A percentile compares a stretch with the other conserved stretches of the same genome.
Evolutionary conservation across 2,113 vertebrate species (phyloP).

Genomic region (Heloderma charlesbogerti): DNA sequence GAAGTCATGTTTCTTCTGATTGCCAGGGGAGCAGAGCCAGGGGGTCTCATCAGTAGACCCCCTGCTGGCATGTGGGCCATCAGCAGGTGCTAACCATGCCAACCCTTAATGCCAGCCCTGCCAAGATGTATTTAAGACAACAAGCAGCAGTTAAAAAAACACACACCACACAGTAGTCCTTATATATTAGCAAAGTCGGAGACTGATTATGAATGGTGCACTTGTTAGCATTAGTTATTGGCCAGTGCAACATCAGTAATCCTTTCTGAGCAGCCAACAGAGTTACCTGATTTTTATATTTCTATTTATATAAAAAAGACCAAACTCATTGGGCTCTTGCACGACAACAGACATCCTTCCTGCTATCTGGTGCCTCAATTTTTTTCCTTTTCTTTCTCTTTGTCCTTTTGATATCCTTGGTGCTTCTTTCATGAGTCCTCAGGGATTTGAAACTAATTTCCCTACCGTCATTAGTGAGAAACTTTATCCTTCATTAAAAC

Average conservation of each 20-base stretch:
- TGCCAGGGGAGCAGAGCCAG: too few species aligned
- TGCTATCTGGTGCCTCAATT: constrained; percentile 32
- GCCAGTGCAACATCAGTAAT: constrained; percentile 11
- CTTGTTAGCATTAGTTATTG: constrained; percentile 25
- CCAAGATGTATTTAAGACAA: not conserved
- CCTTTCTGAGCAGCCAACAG: not conserved
- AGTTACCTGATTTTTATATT: not conserved
- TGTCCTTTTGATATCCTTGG: constrained; percentile 65
- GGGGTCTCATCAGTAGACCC: too few species aligned
- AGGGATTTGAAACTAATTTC: constrained; percentile 78
- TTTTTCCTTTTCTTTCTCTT: not conserved
- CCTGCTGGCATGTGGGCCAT: too few species aligned
- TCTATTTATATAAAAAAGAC: constrained; percentile 1
- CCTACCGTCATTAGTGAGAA: constrained; percentile 77
- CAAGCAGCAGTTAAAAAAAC: not conserved
- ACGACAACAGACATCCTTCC: constrained; percentile 26
- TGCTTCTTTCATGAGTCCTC: constrained; percentile 64
- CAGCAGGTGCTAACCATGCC: too few species aligned
- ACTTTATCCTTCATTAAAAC: constrained; percentile 78
- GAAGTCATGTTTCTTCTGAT: too few species aligned
- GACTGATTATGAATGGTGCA: not conserved
- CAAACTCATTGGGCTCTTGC: constrained; percentile 9
- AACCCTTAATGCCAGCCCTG: too few species aligned
- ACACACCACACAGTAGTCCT: not conserved
- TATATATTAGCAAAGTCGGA: not conserved